phyloP scores from a whole-genome alignment of 2,797 vertebrate species.

The Anabas testudineus region DNA sequence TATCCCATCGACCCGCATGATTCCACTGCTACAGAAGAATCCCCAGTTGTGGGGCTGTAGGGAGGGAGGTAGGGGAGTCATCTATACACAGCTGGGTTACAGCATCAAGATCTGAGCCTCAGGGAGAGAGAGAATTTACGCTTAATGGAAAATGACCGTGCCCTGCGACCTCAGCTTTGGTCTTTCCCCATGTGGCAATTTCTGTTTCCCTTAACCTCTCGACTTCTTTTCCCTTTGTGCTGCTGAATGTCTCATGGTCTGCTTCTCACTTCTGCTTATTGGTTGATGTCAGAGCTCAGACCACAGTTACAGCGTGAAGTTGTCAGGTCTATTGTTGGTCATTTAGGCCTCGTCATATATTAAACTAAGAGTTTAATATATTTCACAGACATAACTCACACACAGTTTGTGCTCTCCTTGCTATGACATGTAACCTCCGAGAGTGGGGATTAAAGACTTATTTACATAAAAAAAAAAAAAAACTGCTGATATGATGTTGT shows the following conservation, averaged over 20 bases:
- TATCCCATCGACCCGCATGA: constrained; percentile 55
- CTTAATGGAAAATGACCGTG: constrained; percentile 63
- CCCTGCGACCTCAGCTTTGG: constrained; percentile 66
- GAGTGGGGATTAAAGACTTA: neutral
- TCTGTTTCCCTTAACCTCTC: constrained; percentile 58
- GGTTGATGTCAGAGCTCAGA: constrained; percentile 40
- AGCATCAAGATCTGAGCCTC: constrained; percentile 56
- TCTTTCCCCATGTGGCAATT: constrained; percentile 58
- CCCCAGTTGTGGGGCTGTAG: constrained; percentile 60
- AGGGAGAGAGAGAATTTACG: constrained; percentile 57
- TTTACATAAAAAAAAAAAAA: constrained; percentile 7
- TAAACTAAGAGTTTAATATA: constrained; percentile 23
- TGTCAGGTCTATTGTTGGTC: constrained; percentile 18
- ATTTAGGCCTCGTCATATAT: constrained; percentile 22
- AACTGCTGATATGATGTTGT: neutral
- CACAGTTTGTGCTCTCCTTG: neutral
- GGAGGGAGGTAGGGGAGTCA: constrained; percentile 20
- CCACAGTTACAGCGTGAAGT: constrained; percentile 10
- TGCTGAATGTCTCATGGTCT: constrained; percentile 47
- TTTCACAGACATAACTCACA: neutral
- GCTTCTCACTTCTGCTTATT: constrained; percentile 62
- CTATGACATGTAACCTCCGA: neutral
- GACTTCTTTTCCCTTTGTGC: constrained; percentile 42
- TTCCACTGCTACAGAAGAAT: constrained; percentile 48
- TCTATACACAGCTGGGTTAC: constrained; percentile 66